A percentile compares a stretch with the other conserved stretches of the same genome.
phyloP scores from a whole-genome alignment of 2,797 vertebrate species.

The Rhabdophis nuchalis region DNA sequence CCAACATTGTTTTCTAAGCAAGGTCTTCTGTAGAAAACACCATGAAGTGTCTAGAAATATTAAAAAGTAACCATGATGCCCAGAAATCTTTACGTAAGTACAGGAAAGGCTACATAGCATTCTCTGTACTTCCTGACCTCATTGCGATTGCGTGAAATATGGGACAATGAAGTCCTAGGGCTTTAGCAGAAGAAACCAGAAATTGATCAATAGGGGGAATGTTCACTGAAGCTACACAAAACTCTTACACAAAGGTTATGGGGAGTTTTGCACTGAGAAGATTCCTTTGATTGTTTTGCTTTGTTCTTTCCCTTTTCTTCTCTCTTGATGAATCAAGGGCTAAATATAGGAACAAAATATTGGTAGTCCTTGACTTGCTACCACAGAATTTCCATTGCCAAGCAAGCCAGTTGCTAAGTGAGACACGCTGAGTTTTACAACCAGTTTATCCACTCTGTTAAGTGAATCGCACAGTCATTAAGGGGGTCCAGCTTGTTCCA shows the following conservation, averaged over 20 bases:
- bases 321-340: not conserved
- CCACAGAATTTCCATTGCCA: not conserved
- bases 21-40: not conserved
- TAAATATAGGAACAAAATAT: not conserved
- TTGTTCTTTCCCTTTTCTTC: too few species aligned
- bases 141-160: rapidly evolving
- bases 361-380: not conserved
- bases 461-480: not conserved
- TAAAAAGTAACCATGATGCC: not conserved
- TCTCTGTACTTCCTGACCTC: not conserved
- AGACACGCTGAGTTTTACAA: not conserved
- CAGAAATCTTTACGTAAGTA: not conserved
- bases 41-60: not conserved
- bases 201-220: not conserved
- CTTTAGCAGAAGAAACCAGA: not conserved
- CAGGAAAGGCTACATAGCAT: not conserved
- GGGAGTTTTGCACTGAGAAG: not conserved
- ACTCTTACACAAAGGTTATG: not conserved
- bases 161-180: not conserved
- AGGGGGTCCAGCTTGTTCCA: not conserved
- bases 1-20: not conserved
- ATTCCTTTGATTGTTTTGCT: not conserved
- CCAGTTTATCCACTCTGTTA: not conserved
- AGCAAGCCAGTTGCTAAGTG: not conserved
- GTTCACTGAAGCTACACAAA: not conserved